Percentiles rank a stretch among this genome's conserved stretches.
These are phyloP conservation scores for Leptinotarsa texana DNA, from an alignment of 1,140 invertebrate species.

Conservation along the genomic window DNA sequence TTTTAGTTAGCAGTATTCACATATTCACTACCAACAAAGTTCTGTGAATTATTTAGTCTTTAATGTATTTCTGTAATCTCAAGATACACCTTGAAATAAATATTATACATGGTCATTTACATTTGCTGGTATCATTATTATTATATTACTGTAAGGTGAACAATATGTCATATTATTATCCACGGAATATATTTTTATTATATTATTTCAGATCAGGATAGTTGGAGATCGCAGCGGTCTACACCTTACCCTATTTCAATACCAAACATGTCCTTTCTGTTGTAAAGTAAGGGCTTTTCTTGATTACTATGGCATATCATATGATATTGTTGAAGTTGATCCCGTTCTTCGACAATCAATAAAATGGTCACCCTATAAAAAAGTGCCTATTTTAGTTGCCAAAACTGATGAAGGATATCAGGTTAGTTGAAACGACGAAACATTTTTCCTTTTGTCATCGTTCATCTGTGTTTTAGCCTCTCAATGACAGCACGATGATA, in stretches of 20 bases:
- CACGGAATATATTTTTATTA: slow-evolving; percentile 9
- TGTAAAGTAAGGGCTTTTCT: slow-evolving; percentile 95
- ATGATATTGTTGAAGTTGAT: slow-evolving; percentile 96
- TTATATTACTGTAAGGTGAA: too few relatives aligned
- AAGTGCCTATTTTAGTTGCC: slow-evolving; percentile 92
- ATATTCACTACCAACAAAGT: too few relatives aligned
- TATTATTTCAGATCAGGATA: slow-evolving; percentile 62
- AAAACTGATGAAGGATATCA: slow-evolving; percentile 74
- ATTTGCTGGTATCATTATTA: too few relatives aligned
- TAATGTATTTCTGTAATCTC: too few relatives aligned
- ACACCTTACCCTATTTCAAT: slow-evolving; percentile 91
- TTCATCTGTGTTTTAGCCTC: slow-evolving; percentile 64
- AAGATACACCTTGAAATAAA: too few relatives aligned
- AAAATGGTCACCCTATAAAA: slow-evolving; percentile 92
- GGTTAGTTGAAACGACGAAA: slow-evolving; percentile 53
- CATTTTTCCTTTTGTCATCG: background rate
- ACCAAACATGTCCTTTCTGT: slow-evolving; percentile 97
- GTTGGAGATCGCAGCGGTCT: slow-evolving; percentile 73
- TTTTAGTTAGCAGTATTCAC: too few relatives aligned
- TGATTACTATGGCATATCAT: slow-evolving; percentile 92
- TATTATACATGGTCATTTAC: too few relatives aligned
- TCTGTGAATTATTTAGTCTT: too few relatives aligned
- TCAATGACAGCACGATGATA: slow-evolving; percentile 94
- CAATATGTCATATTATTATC: too few relatives aligned
- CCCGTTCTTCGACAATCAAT: slow-evolving; percentile 88